These are phyloP conservation scores for Procambarus clarkii DNA, from an alignment of 1,140 invertebrate species.

Conservation along the genomic window DNA sequence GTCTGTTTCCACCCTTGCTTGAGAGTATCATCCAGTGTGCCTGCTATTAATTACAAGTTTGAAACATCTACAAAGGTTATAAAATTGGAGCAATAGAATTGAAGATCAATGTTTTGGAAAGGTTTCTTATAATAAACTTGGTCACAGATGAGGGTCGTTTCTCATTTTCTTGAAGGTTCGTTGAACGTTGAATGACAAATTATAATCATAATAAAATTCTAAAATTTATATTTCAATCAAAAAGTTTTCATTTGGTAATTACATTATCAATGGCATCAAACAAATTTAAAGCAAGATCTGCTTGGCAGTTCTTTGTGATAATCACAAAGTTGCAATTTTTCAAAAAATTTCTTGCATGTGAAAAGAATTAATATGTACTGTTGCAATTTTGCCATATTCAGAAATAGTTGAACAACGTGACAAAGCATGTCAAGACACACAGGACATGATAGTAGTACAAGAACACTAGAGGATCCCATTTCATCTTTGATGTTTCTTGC, in stretches of 20 bases:
- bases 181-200: not conserved
- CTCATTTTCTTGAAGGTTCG: slow-evolving; percentile 5
- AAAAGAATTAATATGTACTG: slow-evolving; percentile 16
- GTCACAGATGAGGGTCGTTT: slow-evolving; percentile 6
- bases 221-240: slow-evolving; percentile 9
- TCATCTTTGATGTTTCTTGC: slow-evolving; percentile 49
- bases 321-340: not conserved
- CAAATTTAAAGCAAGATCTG: slow-evolving; percentile 14
- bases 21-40: slow-evolving; percentile 35
- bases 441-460: slow-evolving; percentile 40
- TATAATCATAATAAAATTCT: slow-evolving; percentile 18
- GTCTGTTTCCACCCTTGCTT: slow-evolving; percentile 27
- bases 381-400: not conserved
- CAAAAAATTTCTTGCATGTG: not conserved
- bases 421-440: slow-evolving; percentile 41
- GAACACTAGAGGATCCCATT: slow-evolving; percentile 52
- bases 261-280: slow-evolving; percentile 9
- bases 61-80: not conserved
- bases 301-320: slow-evolving; percentile 7
- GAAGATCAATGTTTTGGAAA: not conserved
- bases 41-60: slow-evolving; percentile 4
- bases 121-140: not conserved
- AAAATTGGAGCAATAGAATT: not conserved
- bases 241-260: slow-evolving; percentile 12
- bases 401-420: not conserved